Base-by-base conservation (phyloP, 2,888 invertebrate genomes). In the Chelonus formosanus region DNA sequence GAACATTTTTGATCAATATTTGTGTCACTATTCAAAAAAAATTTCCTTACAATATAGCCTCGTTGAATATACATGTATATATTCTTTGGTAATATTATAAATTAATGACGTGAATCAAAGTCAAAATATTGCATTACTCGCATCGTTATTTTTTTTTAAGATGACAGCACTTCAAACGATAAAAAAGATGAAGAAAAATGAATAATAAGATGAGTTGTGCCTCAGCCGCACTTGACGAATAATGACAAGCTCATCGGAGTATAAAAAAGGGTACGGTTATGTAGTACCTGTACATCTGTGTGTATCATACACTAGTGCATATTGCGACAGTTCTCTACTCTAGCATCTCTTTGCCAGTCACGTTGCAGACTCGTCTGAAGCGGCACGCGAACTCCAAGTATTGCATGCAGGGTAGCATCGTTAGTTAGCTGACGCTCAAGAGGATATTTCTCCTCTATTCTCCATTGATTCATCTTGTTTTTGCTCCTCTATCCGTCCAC, bases 381-480 rank as follows among this genome's bases (percentile, higher is more conserved):
- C 62, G 67, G 71, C 68, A 68, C 71, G 69, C 65, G 71, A 75
- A 74, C 63, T 74, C 76, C 71, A 73, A 76, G 75, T 75, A 75
- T 76, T 75, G 74, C 75, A 72, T 72, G 74, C 63, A 73, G 74
- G 75, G 75, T 76, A 79, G 81, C 77, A 77, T 81, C 80, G 79
- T 81, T 81, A 81, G 80, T 78, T 79, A 77, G 75, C 75, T 73
- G 57, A 34, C 70, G 64, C 76, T 77, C 75, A 71, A 77, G 77
- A 77, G 74, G 71, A 72, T 70, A 73, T 71, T 74, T 69, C 67
- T 66, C 69, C 59, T 56, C 62, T 67, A 34, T 40, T 65, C 59
- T 54, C 65, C 47, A 58, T 52, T 45, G 57, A 34, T 62, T 64
- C 55, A 55, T 45, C 70, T 63, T 63, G 66, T 70, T 67, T 68